Evolutionary conservation across 2,888 invertebrate genomes (phyloP).

Genomic region (Linnaemya tessellans): DNA sequence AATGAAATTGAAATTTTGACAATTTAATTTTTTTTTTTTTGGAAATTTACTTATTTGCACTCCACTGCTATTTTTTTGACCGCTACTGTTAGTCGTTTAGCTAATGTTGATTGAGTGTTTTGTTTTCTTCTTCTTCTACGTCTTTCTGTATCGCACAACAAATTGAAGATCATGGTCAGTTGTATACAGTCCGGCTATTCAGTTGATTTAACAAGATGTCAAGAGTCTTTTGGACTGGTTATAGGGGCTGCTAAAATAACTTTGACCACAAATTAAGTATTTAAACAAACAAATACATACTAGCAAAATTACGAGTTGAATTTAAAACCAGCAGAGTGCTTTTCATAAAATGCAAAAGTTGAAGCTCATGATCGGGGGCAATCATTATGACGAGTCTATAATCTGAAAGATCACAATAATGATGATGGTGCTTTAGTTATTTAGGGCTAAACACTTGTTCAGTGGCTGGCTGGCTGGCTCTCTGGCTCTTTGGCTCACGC

Average conservation of each 20-base stretch:
- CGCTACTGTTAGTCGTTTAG: conserved; percentile 11
- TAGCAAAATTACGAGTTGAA: conserved; percentile 25
- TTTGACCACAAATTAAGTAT: conserved; percentile 33
- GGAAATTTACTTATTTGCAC: neutral
- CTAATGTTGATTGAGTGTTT: conserved; percentile 37
- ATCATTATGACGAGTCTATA: conserved; percentile 8
- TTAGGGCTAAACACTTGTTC: conserved; percentile 41
- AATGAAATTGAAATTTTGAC: too few species aligned
- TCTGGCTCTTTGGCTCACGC: conserved; percentile 27
- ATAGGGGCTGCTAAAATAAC: conserved; percentile 2
- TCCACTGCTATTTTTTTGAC: neutral
- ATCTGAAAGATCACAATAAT: conserved; percentile 23
- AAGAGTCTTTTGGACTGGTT: conserved; percentile 44
- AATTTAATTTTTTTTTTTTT: neutral
- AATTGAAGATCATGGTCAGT: conserved; percentile 71
- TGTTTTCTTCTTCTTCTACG: conserved; percentile 17
- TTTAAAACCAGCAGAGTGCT: conserved; percentile 12
- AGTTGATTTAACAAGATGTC: conserved; percentile 50
- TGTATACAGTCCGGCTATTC: conserved; percentile 46
- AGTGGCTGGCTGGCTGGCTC: neutral
- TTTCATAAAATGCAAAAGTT: conserved; percentile 44
- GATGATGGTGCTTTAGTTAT: conserved; percentile 23
- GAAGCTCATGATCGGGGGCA: conserved; percentile 49
- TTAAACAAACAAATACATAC: conserved; percentile 36
- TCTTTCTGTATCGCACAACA: conserved; percentile 26